A percentile compares a stretch with the other conserved stretches of the same genome.
Conservation (phyloP, 2,888 invertebrate genomes). For the Hyles lineata region DNA sequence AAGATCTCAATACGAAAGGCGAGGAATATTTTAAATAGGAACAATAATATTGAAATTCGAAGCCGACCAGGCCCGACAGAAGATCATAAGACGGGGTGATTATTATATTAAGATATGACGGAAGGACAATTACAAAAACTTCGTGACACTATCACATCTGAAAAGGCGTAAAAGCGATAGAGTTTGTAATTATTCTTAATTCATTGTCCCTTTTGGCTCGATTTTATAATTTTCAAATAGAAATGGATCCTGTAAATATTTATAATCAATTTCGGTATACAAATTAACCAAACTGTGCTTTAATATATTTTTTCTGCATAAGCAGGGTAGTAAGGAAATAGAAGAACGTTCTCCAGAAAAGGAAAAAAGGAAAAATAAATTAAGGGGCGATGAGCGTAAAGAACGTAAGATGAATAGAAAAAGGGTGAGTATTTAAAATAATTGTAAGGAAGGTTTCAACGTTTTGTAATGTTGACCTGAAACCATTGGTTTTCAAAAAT, state of each 20-base stretch:
- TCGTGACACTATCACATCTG: too few relatives aligned
- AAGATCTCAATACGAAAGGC: neutral
- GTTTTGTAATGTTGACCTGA: neutral
- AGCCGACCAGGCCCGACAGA: neutral
- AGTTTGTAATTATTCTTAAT: constrained; percentile 52
- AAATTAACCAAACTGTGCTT: neutral
- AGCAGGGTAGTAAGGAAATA: constrained; percentile 85
- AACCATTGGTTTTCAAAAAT: neutral
- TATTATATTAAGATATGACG: neutral
- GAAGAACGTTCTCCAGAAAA: constrained; percentile 87
- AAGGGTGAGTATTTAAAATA: constrained; percentile 83
- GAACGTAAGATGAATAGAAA: constrained; percentile 93
- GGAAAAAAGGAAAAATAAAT: constrained; percentile 89
- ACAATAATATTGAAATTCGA: neutral
- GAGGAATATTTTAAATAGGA: neutral
- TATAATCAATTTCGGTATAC: constrained; percentile 26
- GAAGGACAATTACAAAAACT: neutral
- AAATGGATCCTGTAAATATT: constrained; percentile 4
- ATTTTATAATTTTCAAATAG: constrained; percentile 4
- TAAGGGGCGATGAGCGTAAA: constrained; percentile 85
- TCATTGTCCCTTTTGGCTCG: constrained; percentile 67
- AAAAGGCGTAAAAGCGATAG: neutral
- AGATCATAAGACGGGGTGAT: neutral
- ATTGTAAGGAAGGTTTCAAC: neutral
- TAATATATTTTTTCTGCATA: constrained; percentile 64